These are phyloP conservation scores for Eubasilissa regina DNA, from an alignment of 1,140 invertebrate genomes.

Conservation along the genomic window DNA sequence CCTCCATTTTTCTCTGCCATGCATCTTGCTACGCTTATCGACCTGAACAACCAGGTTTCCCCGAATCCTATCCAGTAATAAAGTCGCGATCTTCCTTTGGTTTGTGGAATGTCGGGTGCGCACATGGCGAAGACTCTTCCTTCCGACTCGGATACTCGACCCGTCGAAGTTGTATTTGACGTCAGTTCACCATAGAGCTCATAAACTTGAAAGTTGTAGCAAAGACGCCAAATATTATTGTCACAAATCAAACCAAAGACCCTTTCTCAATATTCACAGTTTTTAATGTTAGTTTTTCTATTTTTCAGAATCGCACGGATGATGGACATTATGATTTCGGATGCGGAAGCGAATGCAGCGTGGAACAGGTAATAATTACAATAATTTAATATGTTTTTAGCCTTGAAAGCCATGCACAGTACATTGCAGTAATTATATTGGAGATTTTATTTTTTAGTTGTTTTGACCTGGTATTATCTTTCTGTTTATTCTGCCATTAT, in stretches of 20 bases:
- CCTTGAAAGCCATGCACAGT: background rate
- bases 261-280: background rate
- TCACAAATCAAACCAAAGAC: too few species aligned
- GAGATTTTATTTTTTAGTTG: too few species aligned
- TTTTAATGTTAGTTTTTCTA: slow-evolving; percentile 16
- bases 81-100: background rate
- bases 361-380: slow-evolving; percentile 45
- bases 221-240: background rate
- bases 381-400: background rate
- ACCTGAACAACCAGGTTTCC: background rate
- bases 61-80: background rate
- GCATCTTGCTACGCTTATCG: background rate
- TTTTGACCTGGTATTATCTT: too few species aligned
- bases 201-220: background rate
- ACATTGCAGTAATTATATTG: too few species aligned
- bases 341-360: slow-evolving; percentile 49
- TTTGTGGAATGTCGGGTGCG: background rate
- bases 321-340: slow-evolving; percentile 50
- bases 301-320: slow-evolving; percentile 55
- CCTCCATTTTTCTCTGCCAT: background rate
- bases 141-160: too few species aligned
- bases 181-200: too few species aligned
- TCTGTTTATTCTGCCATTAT: too few species aligned
- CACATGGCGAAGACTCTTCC: background rate
- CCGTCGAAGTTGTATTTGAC: too few species aligned